Percentiles rank a stretch among this genome's conserved stretches.
Evolutionary conservation across 1,140 invertebrate species (phyloP).

Genomic region (Archivesica marissinica): DNA sequence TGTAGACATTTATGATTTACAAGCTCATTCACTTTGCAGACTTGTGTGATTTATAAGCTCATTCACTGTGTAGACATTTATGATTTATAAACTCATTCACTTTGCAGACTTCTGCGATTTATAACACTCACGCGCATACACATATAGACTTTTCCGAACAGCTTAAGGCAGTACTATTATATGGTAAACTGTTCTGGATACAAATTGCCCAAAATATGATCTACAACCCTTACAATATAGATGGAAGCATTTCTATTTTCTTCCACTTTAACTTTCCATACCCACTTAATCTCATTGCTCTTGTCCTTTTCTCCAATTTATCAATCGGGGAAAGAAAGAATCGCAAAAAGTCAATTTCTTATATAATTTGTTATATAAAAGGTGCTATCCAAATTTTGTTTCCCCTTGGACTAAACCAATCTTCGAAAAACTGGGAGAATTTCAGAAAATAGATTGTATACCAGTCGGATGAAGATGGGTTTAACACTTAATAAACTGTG

Average conservation of each 20-base stretch:
- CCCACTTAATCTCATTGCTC: neutral
- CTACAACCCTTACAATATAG: neutral
- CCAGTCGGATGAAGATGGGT: constrained; percentile 60
- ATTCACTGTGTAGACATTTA: too few relatives aligned
- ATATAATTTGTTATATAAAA: constrained; percentile 64
- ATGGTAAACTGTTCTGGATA: neutral
- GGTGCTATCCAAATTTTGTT: constrained; percentile 52
- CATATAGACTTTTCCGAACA: neutral
- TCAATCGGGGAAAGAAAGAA: constrained; percentile 46
- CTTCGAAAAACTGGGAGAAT: constrained; percentile 42
- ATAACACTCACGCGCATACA: neutral
- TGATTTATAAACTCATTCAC: too few relatives aligned
- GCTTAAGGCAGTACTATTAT: too few relatives aligned
- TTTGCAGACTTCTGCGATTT: too few relatives aligned
- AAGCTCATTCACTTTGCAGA: too few relatives aligned
- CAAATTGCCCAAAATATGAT: neutral
- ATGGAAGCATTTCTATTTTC: too few relatives aligned
- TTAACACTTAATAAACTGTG: constrained; percentile 65
- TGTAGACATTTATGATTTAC: too few relatives aligned
- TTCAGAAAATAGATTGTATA: constrained; percentile 65
- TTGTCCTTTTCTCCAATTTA: constrained; percentile 4
- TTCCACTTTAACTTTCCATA: neutral
- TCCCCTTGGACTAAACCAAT: constrained; percentile 54
- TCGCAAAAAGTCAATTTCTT: constrained; percentile 58
- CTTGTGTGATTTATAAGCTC: too few relatives aligned